Conservation (phyloP, 1,140 invertebrate genomes). For the Sarcophaga bullata region DNA sequence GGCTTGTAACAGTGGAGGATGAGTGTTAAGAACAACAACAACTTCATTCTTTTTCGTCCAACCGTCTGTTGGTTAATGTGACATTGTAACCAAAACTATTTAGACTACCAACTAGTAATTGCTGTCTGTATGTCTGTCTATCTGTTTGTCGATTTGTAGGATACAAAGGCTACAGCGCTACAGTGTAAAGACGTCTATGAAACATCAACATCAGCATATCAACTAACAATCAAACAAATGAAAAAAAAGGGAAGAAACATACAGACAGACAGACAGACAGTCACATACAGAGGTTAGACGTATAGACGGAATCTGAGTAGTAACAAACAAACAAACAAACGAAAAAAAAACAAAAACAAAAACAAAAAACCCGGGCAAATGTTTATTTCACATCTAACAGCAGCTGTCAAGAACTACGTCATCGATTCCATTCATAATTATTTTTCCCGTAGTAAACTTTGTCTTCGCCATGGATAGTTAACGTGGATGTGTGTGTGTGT, state of each 20-base stretch:
- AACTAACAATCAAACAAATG: too few species aligned
- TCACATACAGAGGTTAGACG: not conserved
- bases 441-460: not conserved
- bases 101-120: too few species aligned
- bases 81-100: too few species aligned
- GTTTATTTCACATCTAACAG: constrained; percentile 29
- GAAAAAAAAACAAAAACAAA: too few species aligned
- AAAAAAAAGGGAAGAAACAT: not conserved
- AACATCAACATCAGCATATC: not conserved
- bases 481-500: too few species aligned
- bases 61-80: too few species aligned
- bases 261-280: not conserved
- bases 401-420: constrained; percentile 37
- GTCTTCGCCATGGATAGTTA: not conserved
- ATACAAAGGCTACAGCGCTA: not conserved
- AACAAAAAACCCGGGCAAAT: not conserved
- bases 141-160: not conserved
- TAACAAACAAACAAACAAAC: not conserved
- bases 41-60: too few species aligned
- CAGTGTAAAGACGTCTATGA: not conserved
- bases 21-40: too few species aligned
- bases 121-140: not conserved
- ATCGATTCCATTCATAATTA: constrained; percentile 34
- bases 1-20: too few species aligned
- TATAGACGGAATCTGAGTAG: not conserved